Evolutionary conservation across 2,888 invertebrate genomes (phyloP), one percentile per base, ranked within the genome.

Genomic region (Cetonia aurata): DNA sequence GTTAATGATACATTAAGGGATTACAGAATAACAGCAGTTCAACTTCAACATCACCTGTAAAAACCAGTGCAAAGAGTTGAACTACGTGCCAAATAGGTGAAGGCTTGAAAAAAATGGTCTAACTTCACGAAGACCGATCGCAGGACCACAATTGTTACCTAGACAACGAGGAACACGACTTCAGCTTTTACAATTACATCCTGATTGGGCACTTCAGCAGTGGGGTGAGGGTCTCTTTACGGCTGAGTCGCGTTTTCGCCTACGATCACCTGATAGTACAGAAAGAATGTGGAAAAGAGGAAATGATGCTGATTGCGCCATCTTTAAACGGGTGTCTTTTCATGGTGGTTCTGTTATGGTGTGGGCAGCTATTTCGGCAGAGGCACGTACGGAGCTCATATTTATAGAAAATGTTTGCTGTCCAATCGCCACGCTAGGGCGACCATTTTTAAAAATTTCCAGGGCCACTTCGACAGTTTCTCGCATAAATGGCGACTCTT

Each of bases 31-130:
- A 25, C 31, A 56, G 25, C 56, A 33, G 56, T 25, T 19, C 25
- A 56, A 56, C 31, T 25, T 25, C 56, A 56, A 56, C 56, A 25
- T 56, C 56, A 4, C 31, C 8, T 56, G 33, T 25, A 56, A 56
- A 56, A n/a, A n/a, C n/a, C 56, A 37, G 56, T 13, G 13, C 56
- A 1, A 13, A 12, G 31, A 1, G 25, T 25, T 4, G 25, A 25
- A 1, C 3, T 4, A 4, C 4, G 25, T 25, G 25, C 1, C 25
- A 25, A 25, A 3, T 25, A 25, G 4, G 25, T 25, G 25, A 25
- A 25, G 56, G 13, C 37, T 56, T 13, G 25, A 56, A 19, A 13
- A 56, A 13, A 10, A 4, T 48, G 48, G 13, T n/a, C n/a, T n/a
- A n/a, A n/a, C n/a, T n/a, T n/a, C n/a, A n/a, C n/a, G n/a, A n/a